A percentile compares a stretch with the other conserved stretches of the same genome.
These are phyloP conservation scores for Uloborus plumipes DNA, from an alignment of 2,888 invertebrate genomes.

Conservation along the genomic window DNA sequence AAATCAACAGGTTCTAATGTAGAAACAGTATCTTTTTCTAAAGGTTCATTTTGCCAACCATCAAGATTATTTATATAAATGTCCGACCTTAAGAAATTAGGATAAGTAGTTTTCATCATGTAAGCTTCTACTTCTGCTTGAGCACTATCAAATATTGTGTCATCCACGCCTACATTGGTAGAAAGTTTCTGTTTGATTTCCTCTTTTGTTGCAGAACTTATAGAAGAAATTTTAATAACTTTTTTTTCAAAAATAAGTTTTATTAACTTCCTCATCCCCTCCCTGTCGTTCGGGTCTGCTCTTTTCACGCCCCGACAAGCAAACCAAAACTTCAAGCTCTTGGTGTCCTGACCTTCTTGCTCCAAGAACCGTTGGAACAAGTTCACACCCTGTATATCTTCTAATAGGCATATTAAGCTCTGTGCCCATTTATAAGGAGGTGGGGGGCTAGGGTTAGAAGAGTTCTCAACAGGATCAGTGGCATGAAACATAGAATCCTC, in stretches of 20 bases:
- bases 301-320: slow-evolving; percentile 78
- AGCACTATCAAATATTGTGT: slow-evolving; percentile 87
- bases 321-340: slow-evolving; percentile 82
- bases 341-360: slow-evolving; percentile 70
- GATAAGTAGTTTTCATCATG: slow-evolving; percentile 90
- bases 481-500: background rate
- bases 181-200: slow-evolving; percentile 43
- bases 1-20: slow-evolving; percentile 73
- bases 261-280: slow-evolving; percentile 20
- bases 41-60: slow-evolving; percentile 66
- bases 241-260: slow-evolving; percentile 50
- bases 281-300: slow-evolving; percentile 19
- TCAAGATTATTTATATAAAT: slow-evolving; percentile 80
- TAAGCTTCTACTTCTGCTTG: slow-evolving; percentile 85
- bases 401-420: slow-evolving; percentile 84
- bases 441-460: slow-evolving; percentile 73
- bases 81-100: slow-evolving; percentile 92
- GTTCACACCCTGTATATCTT: slow-evolving; percentile 90
- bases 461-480: background rate
- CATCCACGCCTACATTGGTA: slow-evolving; percentile 75
- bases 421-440: slow-evolving; percentile 91
- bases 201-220: slow-evolving; percentile 40
- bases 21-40: slow-evolving; percentile 35
- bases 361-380: slow-evolving; percentile 79
- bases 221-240: slow-evolving; percentile 31